Evolutionary conservation across 2,797 vertebrate species (phyloP).

Genomic region (Rousettus madagascariensis): DNA sequence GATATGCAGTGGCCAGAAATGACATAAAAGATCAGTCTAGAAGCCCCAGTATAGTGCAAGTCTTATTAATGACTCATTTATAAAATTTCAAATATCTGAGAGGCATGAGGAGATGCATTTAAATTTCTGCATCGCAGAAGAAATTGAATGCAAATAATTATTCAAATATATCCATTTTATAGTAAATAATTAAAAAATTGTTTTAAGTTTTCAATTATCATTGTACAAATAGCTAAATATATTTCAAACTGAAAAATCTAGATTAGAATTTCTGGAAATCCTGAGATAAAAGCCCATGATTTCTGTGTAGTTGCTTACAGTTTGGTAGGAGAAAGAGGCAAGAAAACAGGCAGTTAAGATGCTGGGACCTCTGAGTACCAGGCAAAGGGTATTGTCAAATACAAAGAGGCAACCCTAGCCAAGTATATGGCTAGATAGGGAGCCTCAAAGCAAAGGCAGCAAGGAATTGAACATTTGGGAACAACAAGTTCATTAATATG

Average conservation of each 20-base stretch:
- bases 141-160: neutral
- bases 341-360: neutral
- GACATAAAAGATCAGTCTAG: neutral
- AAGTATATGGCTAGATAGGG: neutral
- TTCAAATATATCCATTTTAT: neutral
- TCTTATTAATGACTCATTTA: neutral
- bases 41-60: neutral
- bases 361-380: neutral
- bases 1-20: neutral
- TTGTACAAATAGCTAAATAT: neutral
- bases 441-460: neutral
- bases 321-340: neutral
- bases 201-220: neutral
- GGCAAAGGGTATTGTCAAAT: neutral
- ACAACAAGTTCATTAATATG: neutral
- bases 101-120: neutral
- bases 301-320: neutral
- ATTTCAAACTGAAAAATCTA: conserved; percentile 23
- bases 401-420: neutral
- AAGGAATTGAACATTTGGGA: neutral
- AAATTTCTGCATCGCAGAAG: neutral
- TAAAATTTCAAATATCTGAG: neutral
- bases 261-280: conserved; percentile 16
- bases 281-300: neutral
- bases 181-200: neutral